A percentile compares a stretch with the other conserved stretches of the same genome.
These are phyloP conservation scores for Corythornis vintsioides DNA, from an alignment of 2,113 vertebrate genomes.

Conservation along the genomic window DNA sequence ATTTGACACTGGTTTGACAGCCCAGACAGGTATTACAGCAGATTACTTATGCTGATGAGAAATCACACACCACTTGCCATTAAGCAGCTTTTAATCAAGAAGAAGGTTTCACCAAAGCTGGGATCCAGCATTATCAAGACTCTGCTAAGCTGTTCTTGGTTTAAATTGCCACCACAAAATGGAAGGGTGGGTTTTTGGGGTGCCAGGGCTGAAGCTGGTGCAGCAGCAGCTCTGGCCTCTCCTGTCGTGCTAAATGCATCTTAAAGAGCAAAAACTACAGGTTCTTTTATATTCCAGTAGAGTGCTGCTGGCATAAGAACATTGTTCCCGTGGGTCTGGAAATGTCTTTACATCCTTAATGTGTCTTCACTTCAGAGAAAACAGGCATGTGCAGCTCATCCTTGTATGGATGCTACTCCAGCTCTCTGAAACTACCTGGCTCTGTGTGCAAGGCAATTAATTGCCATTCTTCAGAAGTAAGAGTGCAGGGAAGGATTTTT, in stretches of 20 bases:
- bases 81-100: slow-evolving; percentile 12
- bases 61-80: not conserved
- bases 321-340: not conserved
- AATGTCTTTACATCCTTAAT: slow-evolving; percentile 39
- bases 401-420: not conserved
- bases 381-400: slow-evolving; percentile 1
- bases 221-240: not conserved
- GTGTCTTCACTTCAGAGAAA: slow-evolving; percentile 30
- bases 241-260: not conserved
- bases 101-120: not conserved
- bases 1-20: not conserved
- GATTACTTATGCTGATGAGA: slow-evolving; percentile 22
- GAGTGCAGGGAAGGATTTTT: not conserved
- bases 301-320: not conserved
- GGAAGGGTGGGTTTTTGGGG: not conserved
- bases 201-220: rapidly evolving
- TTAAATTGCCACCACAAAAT: not conserved
- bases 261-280: not conserved
- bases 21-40: slow-evolving; percentile 6
- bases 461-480: not conserved
- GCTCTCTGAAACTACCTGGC: not conserved
- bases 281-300: slow-evolving; percentile 18
- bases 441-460: not conserved
- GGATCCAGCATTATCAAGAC: not conserved
- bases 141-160: not conserved